Conservation (phyloP, 2,113 vertebrate species). For the Pionites leucogaster region DNA sequence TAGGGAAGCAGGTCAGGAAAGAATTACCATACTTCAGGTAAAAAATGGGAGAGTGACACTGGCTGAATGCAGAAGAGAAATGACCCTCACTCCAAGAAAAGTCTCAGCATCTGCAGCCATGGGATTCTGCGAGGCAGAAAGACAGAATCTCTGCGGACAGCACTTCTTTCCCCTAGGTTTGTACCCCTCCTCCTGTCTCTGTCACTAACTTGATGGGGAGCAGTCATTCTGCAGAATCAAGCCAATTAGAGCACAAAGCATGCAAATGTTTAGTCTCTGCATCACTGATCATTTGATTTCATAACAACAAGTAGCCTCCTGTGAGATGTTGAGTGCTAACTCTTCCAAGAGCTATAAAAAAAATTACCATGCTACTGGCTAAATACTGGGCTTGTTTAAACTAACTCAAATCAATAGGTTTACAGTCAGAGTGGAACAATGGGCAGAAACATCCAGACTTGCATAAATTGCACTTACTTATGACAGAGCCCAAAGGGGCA, state of each 20-base stretch:
- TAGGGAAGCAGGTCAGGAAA: neutral
- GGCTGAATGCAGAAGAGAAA: constrained; percentile 30
- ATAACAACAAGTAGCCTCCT: neutral
- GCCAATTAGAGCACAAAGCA: neutral
- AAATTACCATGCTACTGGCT: neutral
- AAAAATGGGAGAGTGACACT: constrained; percentile 24
- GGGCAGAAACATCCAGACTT: neutral
- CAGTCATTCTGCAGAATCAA: neutral
- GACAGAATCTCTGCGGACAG: neutral
- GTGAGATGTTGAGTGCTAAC: neutral
- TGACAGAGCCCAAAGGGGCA: neutral
- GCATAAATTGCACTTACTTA: neutral
- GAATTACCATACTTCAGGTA: neutral
- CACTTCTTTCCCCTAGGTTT: neutral
- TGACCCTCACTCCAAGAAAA: neutral
- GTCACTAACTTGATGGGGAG: neutral
- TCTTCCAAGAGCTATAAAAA: neutral
- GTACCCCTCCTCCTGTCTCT: neutral
- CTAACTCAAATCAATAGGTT: neutral
- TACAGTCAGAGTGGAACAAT: neutral
- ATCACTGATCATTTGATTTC: neutral
- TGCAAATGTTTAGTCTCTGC: neutral
- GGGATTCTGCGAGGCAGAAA: neutral
- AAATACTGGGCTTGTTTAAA: neutral
- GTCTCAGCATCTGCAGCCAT: neutral